Evolutionary conservation across 2,888 invertebrate species (phyloP), one percentile per base, ranked within the genome.

Genomic region (Pherbina coryleti): DNA sequence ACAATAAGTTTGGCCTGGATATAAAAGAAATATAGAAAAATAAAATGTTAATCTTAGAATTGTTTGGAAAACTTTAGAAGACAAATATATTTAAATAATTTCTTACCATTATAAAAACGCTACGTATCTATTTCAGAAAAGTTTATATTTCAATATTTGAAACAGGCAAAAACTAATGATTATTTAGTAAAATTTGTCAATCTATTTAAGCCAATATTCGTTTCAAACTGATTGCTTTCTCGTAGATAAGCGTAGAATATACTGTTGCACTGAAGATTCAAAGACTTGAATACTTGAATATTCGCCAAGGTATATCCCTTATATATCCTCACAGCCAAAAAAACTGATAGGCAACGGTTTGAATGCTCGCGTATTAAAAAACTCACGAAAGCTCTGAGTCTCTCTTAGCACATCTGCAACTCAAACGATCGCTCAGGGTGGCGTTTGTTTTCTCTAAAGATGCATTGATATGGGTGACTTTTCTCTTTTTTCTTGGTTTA

Each of bases 171-270:
- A 64, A 34, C 28, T 28, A 5, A 28, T 5, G 7, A 37, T 22
- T 25, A 25, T 25, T 22, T 22, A 5, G n/a, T 22, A 73, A 22
- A n/a, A 1, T 37, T 44, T n/a, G 51, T 34, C 34, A 57, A 37
- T 28, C 72, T n/a, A 44, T 57, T 55, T 31, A 22, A 37, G 19
- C 55, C 9, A 55, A 17, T 55, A 67, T 55, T 34, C 25, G 37
- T 51, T 76, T 76, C 14, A 51, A 37, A 76, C 76, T 76, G 76
- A 76, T 64, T 71, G 62, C 64, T 9, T 44, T n/a, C 14, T n/a
- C 19, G 34, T 11, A 9, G 67, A 14, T 49, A 37, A 67, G 37
- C 19, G 37, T 67, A 17, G 28, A 34, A 57, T 19, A 55, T 25
- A 49, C 69, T 69, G n/a, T 49, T 17, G 28, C 25, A 11, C 55